phyloP scores from a whole-genome alignment of 2,797 vertebrate genomes.

The Sebastes oblongus region DNA sequence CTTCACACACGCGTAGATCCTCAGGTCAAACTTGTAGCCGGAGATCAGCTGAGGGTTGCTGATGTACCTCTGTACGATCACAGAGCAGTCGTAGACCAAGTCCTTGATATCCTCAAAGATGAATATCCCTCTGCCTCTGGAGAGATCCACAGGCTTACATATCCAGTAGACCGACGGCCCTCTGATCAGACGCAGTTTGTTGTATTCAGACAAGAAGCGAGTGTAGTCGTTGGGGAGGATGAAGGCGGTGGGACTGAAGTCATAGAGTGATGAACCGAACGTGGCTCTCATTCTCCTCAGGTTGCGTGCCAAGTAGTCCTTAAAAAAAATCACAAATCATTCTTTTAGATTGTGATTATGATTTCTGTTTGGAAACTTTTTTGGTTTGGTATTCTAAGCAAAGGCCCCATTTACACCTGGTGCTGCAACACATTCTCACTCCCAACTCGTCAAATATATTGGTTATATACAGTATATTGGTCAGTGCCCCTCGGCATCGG shows the following conservation, averaged over 20 bases:
- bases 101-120: slow-evolving; percentile 84
- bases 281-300: slow-evolving; percentile 81
- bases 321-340: background rate
- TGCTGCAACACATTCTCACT: background rate
- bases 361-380: background rate
- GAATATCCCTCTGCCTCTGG: slow-evolving; percentile 83
- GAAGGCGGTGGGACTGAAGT: slow-evolving; percentile 83
- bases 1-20: slow-evolving; percentile 86
- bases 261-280: slow-evolving; percentile 75
- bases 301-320: slow-evolving; percentile 83
- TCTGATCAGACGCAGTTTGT: slow-evolving; percentile 55
- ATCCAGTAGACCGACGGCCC: slow-evolving; percentile 79
- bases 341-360: background rate
- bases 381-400: background rate
- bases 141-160: slow-evolving; percentile 85
- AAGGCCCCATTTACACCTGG: background rate
- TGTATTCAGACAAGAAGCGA: slow-evolving; percentile 81
- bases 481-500: no score
- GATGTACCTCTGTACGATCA: slow-evolving; percentile 85
- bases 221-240: slow-evolving; percentile 84
- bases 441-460: no score
- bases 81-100: slow-evolving; percentile 79
- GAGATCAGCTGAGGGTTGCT: slow-evolving; percentile 85
- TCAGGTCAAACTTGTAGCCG: slow-evolving; percentile 87
- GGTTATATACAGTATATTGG: no score